These are phyloP conservation scores for Diachrysia chrysitis DNA, from an alignment of 2,888 invertebrate genomes.

Conservation along the genomic window DNA sequence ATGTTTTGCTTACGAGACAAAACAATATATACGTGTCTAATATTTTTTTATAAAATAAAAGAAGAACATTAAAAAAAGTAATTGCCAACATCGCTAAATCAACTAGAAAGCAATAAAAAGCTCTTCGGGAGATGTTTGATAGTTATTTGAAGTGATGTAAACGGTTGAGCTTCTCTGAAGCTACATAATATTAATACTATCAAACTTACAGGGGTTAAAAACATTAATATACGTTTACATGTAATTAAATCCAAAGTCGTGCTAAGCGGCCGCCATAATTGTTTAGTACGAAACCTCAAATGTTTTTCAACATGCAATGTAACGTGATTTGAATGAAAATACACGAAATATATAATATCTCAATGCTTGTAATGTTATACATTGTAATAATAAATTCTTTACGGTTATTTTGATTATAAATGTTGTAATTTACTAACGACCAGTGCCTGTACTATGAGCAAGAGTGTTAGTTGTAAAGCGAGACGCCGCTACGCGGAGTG, in stretches of 20 bases:
- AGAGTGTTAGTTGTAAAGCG: neutral
- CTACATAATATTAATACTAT: neutral
- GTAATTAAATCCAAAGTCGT: constrained; percentile 51
- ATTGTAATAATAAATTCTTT: constrained; percentile 6
- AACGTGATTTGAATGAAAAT: constrained; percentile 46
- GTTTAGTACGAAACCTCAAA: constrained; percentile 32
- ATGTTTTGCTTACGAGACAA: too few species aligned
- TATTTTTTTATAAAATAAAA: too few species aligned
- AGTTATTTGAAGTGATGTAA: neutral
- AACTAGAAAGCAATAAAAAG: too few species aligned
- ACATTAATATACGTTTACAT: constrained; percentile 21
- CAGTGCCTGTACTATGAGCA: neutral
- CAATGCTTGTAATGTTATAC: neutral
- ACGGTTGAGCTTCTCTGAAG: neutral
- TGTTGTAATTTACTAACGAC: neutral
- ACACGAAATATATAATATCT: constrained; percentile 14
- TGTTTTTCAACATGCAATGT: constrained; percentile 51
- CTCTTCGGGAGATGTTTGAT: too few species aligned
- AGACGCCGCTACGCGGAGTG: too few species aligned
- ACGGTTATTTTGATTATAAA: neutral
- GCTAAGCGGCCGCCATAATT: constrained; percentile 33
- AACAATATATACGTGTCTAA: too few species aligned
- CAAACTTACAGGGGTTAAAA: constrained; percentile 21
- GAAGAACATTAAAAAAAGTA: too few species aligned
- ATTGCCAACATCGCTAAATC: too few species aligned